phyloP scores from a whole-genome alignment of 2,888 invertebrate species.

The Drosophila antonietae region DNA sequence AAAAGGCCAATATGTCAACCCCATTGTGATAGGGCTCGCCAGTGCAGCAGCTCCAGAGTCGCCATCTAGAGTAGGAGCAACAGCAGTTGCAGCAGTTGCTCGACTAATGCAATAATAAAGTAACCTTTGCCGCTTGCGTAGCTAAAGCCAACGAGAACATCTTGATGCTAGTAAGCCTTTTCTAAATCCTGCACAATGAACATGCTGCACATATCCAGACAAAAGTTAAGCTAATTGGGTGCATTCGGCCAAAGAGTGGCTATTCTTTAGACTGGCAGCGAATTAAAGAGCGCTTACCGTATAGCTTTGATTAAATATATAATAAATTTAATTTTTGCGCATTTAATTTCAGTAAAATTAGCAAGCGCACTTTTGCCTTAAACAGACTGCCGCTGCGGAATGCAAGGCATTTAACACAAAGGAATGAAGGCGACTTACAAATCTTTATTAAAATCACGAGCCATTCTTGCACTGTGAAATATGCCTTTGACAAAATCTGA shows the following conservation, averaged over 20 bases:
- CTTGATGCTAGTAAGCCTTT: conserved; percentile 61
- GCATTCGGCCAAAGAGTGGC: conserved; percentile 6
- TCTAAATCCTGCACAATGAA: conserved; percentile 53
- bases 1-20: conserved; percentile 55
- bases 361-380: conserved; percentile 11
- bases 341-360: neutral
- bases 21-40: conserved; percentile 55
- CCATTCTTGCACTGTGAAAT: neutral
- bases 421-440: conserved; percentile 1
- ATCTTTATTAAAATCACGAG: conserved; percentile 3
- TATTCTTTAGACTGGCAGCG: neutral
- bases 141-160: conserved; percentile 42
- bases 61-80: conserved; percentile 19
- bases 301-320: neutral
- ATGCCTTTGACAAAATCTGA: neutral
- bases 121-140: conserved; percentile 48
- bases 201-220: conserved; percentile 26
- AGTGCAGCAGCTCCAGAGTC: conserved; percentile 37
- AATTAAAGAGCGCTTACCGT: neutral
- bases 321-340: neutral
- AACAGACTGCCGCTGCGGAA: neutral
- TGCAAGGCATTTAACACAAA: conserved; percentile 19
- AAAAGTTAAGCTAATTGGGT: conserved; percentile 38
- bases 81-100: conserved; percentile 12
- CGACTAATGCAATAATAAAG: conserved; percentile 64